Base-by-base conservation (phyloP, 2,888 invertebrate genomes). In the Apocheima hispidaria region DNA sequence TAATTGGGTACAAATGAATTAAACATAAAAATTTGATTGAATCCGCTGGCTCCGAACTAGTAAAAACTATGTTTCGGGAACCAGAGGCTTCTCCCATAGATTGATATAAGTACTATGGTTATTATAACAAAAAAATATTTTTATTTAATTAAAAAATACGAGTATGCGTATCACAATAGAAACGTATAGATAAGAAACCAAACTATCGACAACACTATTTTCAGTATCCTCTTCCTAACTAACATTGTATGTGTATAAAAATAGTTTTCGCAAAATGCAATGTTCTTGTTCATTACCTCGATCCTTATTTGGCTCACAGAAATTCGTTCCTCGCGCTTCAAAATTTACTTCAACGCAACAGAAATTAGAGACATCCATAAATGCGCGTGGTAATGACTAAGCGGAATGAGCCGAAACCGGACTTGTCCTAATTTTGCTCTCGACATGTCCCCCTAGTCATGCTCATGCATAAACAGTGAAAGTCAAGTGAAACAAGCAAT, bases 361-460 rank as follows among this genome's bases (percentile, higher is more conserved):
- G 56, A 69, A 35, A 77, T 75, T 69, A 70, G 63, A 63, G 46
- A n/a, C 18, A 16, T 53, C 73, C 61, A 68, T 72, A 71, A 60
- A 66, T 65, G 68, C 6, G 43, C 10, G 12, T n/a, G 21, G 28
- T 65, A 69, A 56, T 70, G 65, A 48, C 52, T 56, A 61, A 51
- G 41, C 51, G 20, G 28, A 51, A 51, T 51, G 40, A 40, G 28
- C 55, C 35, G 36, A 28, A 59, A 46, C 60, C 66, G 67, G 62
- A 57, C 21, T n/a, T 67, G 72, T 74, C 70, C 72, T 60, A 63
- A 63, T 70, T 75, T 68, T 60, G 23, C 51, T 7, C 9, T 5
- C 23, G 3, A 35, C 50, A 53, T 72, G 59, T 28, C 64, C 43
- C 62, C 56, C 65, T 69, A 63, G 36, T 50, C 54, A 71, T 66